phyloP scores from a whole-genome alignment of 2,888 invertebrate genomes.

The Melikaiella ostensackeni region DNA sequence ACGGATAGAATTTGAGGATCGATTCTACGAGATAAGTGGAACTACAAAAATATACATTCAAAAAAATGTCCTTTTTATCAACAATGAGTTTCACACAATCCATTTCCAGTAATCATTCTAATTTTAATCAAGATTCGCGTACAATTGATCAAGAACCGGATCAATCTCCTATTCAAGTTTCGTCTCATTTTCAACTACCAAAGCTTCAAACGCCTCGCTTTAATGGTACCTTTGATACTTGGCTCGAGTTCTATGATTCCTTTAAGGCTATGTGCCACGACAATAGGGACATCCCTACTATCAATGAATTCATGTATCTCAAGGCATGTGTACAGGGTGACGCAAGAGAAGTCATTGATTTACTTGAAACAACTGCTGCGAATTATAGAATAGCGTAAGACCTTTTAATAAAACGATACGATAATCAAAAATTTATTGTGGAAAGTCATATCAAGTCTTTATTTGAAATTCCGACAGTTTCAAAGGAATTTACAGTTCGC shows the following conservation, averaged over 20 bases:
- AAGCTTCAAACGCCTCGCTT: not conserved
- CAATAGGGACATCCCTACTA: not conserved
- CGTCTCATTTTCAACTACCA: not conserved
- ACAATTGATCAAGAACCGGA: no score
- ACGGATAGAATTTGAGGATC: not conserved
- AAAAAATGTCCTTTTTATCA: no score
- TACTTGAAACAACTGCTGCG: no score
- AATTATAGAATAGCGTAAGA: conserved; percentile 4
- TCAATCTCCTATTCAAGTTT: no score
- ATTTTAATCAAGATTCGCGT: no score
- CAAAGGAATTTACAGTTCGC: conserved; percentile 12
- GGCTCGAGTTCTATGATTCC: conserved; percentile 10
- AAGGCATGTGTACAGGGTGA: not conserved
- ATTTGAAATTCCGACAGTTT: conserved; percentile 21
- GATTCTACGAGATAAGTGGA: not conserved
- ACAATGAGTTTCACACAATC: no score
- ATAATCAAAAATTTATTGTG: not conserved
- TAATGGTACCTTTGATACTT: conserved; percentile 18
- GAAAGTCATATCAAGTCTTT: not conserved
- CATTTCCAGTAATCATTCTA: no score
- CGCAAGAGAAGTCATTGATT: not conserved
- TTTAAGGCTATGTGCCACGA: conserved; percentile 20
- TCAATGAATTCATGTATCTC: conserved; percentile 2
- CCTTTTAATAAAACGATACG: not conserved
- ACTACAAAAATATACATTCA: no score